Conservation (phyloP, 2,888 invertebrate species). For the Tetranychus truncatus region DNA sequence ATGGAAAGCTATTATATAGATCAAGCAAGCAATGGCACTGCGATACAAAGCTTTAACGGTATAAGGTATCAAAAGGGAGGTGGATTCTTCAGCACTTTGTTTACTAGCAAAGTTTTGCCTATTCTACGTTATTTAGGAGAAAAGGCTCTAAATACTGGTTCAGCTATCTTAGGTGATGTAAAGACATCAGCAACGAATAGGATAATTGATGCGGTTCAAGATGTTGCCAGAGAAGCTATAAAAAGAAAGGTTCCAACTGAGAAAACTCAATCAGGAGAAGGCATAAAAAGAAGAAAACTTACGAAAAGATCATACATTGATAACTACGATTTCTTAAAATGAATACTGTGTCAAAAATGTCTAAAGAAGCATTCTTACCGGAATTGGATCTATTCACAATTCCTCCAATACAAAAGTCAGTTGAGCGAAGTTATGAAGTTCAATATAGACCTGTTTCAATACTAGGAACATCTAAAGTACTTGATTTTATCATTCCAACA, state of each 20-base stretch:
- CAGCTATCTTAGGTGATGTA: not conserved
- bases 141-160: slow-evolving; percentile 7
- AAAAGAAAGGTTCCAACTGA: no score
- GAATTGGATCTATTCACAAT: slow-evolving; percentile 10
- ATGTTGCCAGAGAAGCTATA: no score
- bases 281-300: no score
- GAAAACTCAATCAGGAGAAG: no score
- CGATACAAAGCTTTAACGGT: slow-evolving; percentile 3
- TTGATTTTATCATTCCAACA: slow-evolving; percentile 1
- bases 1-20: slow-evolving; percentile 7
- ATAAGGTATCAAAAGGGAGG: slow-evolving; percentile 13
- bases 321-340: not conserved
- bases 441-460: slow-evolving; percentile 7
- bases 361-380: not conserved
- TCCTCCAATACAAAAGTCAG: slow-evolving; percentile 7
- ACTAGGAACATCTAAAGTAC: not conserved
- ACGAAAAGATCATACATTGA: no score
- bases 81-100: slow-evolving; percentile 12
- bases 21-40: slow-evolving; percentile 14
- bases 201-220: no score
- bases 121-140: slow-evolving; percentile 9
- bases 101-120: slow-evolving; percentile 2
- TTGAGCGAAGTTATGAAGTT: not conserved
- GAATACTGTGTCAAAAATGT: not conserved
- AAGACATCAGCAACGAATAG: no score